These are phyloP conservation scores for Phaethon lepturus DNA, from an alignment of 2,113 vertebrate genomes.

Conservation along the genomic window DNA sequence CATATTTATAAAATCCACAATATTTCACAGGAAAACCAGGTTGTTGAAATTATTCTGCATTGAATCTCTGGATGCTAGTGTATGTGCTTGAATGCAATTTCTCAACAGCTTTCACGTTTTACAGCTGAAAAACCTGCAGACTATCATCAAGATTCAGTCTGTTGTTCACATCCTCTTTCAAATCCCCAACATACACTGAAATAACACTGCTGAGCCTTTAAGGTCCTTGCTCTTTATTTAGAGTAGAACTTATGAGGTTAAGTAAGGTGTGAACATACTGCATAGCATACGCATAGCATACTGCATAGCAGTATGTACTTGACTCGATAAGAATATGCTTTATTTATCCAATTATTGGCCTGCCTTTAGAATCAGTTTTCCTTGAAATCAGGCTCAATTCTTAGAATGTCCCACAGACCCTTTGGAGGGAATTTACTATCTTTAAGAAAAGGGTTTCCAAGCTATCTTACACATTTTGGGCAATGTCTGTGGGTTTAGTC, in stretches of 20 bases:
- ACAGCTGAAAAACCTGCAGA: background rate
- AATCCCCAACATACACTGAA: background rate
- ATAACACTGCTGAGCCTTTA: background rate
- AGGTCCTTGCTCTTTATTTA: background rate
- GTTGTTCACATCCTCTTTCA: background rate
- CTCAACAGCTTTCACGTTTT: background rate
- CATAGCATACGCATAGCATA: background rate
- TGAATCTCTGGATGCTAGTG: background rate
- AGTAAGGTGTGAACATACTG: background rate
- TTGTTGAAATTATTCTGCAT: background rate
- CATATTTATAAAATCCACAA: background rate
- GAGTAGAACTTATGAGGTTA: background rate
- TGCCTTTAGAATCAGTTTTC: slow-evolving; percentile 16
- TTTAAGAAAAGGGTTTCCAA: slow-evolving; percentile 28
- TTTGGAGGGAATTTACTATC: background rate
- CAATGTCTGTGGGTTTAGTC: background rate
- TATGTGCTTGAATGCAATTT: background rate
- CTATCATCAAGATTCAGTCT: background rate
- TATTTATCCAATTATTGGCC: background rate
- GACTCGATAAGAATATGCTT: background rate
- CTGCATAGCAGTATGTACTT: background rate
- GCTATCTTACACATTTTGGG: background rate
- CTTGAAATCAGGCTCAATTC: background rate
- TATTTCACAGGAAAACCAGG: background rate
- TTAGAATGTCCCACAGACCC: background rate